phyloP scores from a whole-genome alignment of 2,888 invertebrate species.

The Sympetrum striolatum region DNA sequence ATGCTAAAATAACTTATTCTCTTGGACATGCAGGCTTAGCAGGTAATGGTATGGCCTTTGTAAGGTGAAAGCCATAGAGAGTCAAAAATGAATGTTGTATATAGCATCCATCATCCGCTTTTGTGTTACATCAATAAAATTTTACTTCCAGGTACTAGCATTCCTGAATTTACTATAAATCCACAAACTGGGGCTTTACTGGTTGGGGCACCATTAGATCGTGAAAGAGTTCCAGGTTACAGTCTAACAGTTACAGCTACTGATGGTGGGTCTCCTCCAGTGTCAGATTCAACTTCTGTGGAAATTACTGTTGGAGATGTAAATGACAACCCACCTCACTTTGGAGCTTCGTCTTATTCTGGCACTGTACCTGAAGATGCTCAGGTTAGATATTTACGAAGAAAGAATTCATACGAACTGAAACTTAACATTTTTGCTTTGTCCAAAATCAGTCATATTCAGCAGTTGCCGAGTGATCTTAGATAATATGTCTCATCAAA shows the following conservation, averaged over 20 bases:
- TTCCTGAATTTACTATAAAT: conserved; percentile 81
- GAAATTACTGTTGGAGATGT: conserved; percentile 95
- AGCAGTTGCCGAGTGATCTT: background rate
- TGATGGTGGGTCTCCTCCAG: conserved; percentile 89
- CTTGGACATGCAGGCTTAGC: conserved; percentile 59
- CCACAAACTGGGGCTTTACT: conserved; percentile 92
- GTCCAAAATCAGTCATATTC: background rate
- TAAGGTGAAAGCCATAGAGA: background rate
- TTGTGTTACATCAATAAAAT: conserved; percentile 49
- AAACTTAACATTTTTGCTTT: background rate
- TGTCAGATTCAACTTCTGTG: conserved; percentile 93
- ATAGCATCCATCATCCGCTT: background rate
- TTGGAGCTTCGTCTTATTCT: conserved; percentile 81
- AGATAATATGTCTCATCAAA: background rate
- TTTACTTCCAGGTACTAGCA: conserved; percentile 47
- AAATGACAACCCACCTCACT: conserved; percentile 92
- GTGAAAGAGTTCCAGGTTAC: conserved; percentile 81
- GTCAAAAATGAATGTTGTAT: background rate
- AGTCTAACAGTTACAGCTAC: conserved; percentile 89
- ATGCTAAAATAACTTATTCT: conserved; percentile 71
- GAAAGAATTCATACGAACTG: conserved; percentile 49
- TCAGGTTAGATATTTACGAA: conserved; percentile 66
- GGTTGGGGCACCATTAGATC: conserved; percentile 82
- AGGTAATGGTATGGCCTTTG: conserved; percentile 51
- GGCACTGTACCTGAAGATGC: conserved; percentile 89